Base-by-base conservation (phyloP, 2,113 vertebrate species). In the Hippocampus zosterae region DNA sequence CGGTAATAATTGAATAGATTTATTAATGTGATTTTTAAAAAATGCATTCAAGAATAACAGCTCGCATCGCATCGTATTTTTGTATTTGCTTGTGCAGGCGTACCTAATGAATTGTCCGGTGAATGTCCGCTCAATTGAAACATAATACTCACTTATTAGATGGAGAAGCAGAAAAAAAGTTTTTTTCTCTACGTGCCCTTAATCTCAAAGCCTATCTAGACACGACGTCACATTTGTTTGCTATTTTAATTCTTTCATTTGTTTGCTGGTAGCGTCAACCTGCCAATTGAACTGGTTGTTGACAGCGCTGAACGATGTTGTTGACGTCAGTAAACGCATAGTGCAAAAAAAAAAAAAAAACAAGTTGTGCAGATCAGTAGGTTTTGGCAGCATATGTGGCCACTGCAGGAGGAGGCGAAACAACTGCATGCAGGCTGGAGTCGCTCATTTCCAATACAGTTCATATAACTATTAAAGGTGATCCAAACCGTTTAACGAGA, bases 371-470 rank as follows among this genome's bases (percentile, higher is more conserved):
- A 3, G 40, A 65, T 25, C 5, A 41, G 19, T 21, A 10, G 5
- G 27, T 23, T 57, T 27, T 15, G 86, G 88, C 89, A 92, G 90
- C 87, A 87, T 92, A 86, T 37, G 91, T 87, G 75, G 5, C 33
- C 81, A 69, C 79, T 86, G 70, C 75, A 90, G 87, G 67, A 74
- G 76, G 81, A 93, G 91, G 90, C 84, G 88, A 91, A 92, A 81
- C 77, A 86, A 84, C 83, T 85, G 92, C 92, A 95, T 94, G 95
- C 94, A 91, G 76, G 75, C 84, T 93, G 95, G 94, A 96, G 94
- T 94, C 94, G 89, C 80, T 86, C 76, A 80, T 10, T 44, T 37
- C 33, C 33, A 37, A 37, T 37, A 37, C 33, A 37, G 33, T 37
- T 5, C 33, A 9, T 16, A 16, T 29, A 21, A 5, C 11, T 29